phyloP scores from a whole-genome alignment of 2,113 vertebrate genomes.

The Verasper variegatus region DNA sequence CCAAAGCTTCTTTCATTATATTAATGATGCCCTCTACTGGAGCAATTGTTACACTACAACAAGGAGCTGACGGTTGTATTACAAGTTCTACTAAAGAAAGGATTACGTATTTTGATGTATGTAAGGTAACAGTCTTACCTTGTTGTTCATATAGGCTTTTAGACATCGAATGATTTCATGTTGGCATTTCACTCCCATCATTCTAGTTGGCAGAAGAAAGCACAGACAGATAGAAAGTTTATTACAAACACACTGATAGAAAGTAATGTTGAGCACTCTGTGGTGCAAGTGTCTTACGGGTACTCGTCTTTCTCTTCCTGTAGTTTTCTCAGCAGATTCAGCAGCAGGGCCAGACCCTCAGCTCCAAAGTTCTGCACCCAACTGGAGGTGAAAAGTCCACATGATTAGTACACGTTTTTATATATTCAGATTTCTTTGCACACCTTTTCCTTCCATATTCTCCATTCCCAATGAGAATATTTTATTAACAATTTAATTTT shows the following conservation, averaged over 20 bases:
- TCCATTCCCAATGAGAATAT: not conserved
- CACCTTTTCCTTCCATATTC: not conserved
- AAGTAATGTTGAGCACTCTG: not conserved
- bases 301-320: constrained; percentile 88
- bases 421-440: not conserved
- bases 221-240: not conserved
- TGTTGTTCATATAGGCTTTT: constrained; percentile 95
- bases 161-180: constrained; percentile 91
- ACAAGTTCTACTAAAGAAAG: not conserved
- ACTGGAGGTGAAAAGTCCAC: constrained; percentile 69
- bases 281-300: constrained; percentile 76
- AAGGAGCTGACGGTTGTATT: not conserved
- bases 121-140: constrained; percentile 74
- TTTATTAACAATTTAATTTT: not conserved
- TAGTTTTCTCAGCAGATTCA: constrained; percentile 85
- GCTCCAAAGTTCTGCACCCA: constrained; percentile 94
- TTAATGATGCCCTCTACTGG: constrained; percentile 37
- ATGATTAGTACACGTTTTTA: not conserved
- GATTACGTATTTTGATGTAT: not conserved
- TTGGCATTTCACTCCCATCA: constrained; percentile 82
- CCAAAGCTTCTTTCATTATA: not conserved
- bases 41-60: constrained; percentile 5
- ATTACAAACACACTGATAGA: constrained; percentile 10
- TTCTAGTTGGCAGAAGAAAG: constrained; percentile 41
- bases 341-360: constrained; percentile 87